Evolutionary conservation across 2,113 vertebrate genomes (phyloP).

Genomic region (Beaufortia kweichowensis): DNA sequence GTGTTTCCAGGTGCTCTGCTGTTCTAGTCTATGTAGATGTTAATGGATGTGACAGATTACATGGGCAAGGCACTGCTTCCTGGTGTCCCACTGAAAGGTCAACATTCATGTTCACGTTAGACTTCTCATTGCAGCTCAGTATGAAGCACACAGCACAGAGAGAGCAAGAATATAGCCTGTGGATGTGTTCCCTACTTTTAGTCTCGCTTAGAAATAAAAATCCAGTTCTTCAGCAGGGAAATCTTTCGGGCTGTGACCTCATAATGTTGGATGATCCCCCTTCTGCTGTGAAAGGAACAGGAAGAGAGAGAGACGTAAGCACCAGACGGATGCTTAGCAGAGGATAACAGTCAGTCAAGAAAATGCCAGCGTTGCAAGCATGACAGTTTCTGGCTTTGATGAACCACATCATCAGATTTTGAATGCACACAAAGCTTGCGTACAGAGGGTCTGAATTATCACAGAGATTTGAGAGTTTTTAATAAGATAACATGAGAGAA

Average conservation of each 20-base stretch:
- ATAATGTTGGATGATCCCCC: slow-evolving; percentile 33
- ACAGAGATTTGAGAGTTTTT: not conserved
- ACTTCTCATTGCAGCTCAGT: slow-evolving; percentile 24
- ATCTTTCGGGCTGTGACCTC: slow-evolving; percentile 32
- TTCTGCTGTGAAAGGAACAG: slow-evolving; percentile 4
- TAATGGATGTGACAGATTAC: slow-evolving; percentile 29
- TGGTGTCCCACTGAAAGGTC: slow-evolving; percentile 40
- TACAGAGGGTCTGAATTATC: not conserved
- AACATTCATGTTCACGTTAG: slow-evolving; percentile 25
- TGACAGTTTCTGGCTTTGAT: slow-evolving; percentile 13
- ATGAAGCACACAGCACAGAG: not conserved
- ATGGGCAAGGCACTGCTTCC: slow-evolving; percentile 10
- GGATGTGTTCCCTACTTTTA: not conserved
- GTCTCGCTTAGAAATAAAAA: not conserved
- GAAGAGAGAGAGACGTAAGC: slow-evolving; percentile 28
- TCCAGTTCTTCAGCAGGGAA: not conserved
- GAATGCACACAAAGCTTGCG: not conserved
- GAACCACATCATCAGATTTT: not conserved
- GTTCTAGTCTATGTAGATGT: slow-evolving; percentile 16
- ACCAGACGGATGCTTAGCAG: slow-evolving; percentile 17
- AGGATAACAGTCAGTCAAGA: slow-evolving; percentile 32
- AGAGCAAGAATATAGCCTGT: not conserved
- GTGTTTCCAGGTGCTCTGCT: not conserved
- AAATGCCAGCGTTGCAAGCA: slow-evolving; percentile 1
- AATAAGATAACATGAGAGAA: not conserved